These are phyloP conservation scores for Mionectes olivaceus DNA, from an alignment of 2,797 vertebrate species.

Conservation along the genomic window DNA sequence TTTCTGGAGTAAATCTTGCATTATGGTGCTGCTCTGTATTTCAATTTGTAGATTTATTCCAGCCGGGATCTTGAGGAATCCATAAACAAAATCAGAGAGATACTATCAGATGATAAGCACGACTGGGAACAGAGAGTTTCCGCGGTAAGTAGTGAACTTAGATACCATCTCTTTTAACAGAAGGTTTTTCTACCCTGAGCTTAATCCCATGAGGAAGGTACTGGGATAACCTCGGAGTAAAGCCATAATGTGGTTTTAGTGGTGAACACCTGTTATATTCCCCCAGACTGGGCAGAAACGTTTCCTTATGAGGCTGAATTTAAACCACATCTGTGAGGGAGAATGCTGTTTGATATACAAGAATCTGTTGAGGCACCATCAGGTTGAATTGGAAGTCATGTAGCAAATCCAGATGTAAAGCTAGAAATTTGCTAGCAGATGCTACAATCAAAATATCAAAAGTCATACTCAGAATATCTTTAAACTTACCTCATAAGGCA, in stretches of 20 bases:
- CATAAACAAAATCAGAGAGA: conserved; percentile 92
- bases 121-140: conserved; percentile 97
- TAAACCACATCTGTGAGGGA: neutral
- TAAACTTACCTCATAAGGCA: neutral
- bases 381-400: neutral
- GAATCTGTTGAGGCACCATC: neutral
- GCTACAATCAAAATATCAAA: neutral
- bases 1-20: neutral
- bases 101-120: conserved; percentile 95
- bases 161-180: neutral
- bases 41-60: conserved; percentile 90
- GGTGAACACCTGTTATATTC: neutral
- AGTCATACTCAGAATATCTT: neutral
- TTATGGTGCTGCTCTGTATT: conserved; percentile 19
- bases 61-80: conserved; percentile 95
- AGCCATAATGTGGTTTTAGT: neutral
- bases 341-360: neutral
- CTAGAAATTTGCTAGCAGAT: neutral
- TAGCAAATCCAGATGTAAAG: neutral
- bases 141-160: conserved; percentile 83
- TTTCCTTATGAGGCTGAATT: neutral
- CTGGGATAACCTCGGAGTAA: neutral
- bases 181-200: neutral
- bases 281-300: fast-evolving
- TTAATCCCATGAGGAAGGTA: neutral